Percentiles rank a stretch among this genome's conserved stretches.
Conservation (phyloP, 2,888 invertebrate genomes). For the Chesias legatella region DNA sequence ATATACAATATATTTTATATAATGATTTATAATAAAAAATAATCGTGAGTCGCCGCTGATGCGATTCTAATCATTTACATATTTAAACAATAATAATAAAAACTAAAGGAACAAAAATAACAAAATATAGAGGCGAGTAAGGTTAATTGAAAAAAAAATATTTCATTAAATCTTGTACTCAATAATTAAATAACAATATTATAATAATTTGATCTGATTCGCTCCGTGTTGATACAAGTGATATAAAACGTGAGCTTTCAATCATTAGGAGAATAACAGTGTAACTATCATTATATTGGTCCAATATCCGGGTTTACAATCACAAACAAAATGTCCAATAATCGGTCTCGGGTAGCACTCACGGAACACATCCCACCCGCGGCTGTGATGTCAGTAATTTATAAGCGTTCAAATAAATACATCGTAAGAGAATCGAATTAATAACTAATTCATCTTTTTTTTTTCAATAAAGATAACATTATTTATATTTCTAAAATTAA, state of each 20-base stretch:
- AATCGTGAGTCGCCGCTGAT: constrained; percentile 59
- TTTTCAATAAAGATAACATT: constrained; percentile 64
- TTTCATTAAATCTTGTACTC: constrained; percentile 78
- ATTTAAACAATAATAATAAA: constrained; percentile 76
- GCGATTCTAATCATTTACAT: constrained; percentile 58
- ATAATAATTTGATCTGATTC: constrained; percentile 78
- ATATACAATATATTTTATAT: constrained; percentile 53
- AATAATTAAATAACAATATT: constrained; percentile 80
- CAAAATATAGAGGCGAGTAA: constrained; percentile 75
- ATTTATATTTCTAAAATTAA: constrained; percentile 79
- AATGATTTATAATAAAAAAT: constrained; percentile 56
- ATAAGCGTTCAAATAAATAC: constrained; percentile 71
- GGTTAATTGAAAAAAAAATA: constrained; percentile 76
- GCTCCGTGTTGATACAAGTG: constrained; percentile 57
- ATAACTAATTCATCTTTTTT: constrained; percentile 48
- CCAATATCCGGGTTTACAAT: constrained; percentile 55
- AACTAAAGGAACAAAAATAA: constrained; percentile 79
- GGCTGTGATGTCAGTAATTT: constrained; percentile 65
- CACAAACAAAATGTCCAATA: constrained; percentile 35
- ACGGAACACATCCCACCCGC: constrained; percentile 42
- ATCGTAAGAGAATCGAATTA: constrained; percentile 55
- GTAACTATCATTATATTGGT: constrained; percentile 65
- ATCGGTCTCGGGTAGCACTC: constrained; percentile 40
- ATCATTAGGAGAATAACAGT: constrained; percentile 56
- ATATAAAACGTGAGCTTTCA: constrained; percentile 60